Evolutionary conservation across 2,888 invertebrate genomes (phyloP), one percentile per base, ranked within the genome.

Genomic region (Chloroclysta siterata): DNA sequence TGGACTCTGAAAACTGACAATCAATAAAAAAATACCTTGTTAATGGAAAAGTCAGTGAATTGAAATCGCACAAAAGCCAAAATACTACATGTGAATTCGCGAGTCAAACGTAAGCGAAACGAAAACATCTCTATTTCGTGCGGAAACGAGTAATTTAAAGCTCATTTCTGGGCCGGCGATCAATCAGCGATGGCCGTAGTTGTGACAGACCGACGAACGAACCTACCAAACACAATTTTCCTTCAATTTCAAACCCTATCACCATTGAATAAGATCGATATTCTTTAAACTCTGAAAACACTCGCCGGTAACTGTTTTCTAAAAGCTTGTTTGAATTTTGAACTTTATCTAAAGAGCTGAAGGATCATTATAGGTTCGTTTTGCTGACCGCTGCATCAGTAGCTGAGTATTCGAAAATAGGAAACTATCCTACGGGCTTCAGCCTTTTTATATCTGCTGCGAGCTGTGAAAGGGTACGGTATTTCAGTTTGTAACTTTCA

Each of bases 131-230:
- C 79, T 70, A 78, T 80, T 79, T 70, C 70, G 64, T 66, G 66
- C 78, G 80, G 80, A 81, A 80, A 72, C 75, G 65, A 68, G 79
- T 79, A 80, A 83, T 84, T 81, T 80, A 72, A 74, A 81, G 76
- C 77, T 80, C 78, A 78, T 81, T 81, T 79, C 80, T 74, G 75
- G 62, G 70, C 68, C 72, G 73, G 66, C 75, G 72, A 85, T 84
- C 84, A 80, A 84, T 85, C 83, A 81, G 71, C 71, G 70, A 59
- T 60, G 61, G 60, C 51, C 63, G 63, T 63, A 53, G 65, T 68
- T 71, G 73, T 70, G 71, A 77, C 72, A 70, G 66, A 62, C 57
- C 70, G 66, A 68, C 63, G 60, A 44, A 44, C 39, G 55, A 56
- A 64, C 33, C 60, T 51, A 58, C 53, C 17, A 17, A 56, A 59